Base-by-base conservation (phyloP, 2,888 invertebrate species). In the Limenitis arthemis region DNA sequence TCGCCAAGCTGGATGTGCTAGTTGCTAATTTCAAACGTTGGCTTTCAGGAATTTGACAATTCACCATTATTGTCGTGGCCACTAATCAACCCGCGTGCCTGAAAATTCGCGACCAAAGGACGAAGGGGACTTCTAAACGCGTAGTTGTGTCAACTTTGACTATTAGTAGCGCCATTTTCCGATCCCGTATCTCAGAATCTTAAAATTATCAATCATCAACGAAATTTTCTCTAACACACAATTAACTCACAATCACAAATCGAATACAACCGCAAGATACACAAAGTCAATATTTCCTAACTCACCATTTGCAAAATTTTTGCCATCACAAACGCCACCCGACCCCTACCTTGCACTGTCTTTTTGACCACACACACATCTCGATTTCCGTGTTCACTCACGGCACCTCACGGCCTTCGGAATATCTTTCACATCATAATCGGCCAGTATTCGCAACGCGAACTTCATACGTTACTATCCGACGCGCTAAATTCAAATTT, bases 251-350 rank as follows among this genome's bases (percentile, higher is more conserved):
- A 65, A 72, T 65, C 84, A 84, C 85, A 69, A 68, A 69, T 66
- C 66, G 64, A 75, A 73, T 74, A 73, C 64, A 72, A 77, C 70
- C 69, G 69, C 62, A 62, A 67, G 64, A 60, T 76, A 67, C 71
- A 73, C 75, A 70, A 73, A 73, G 75, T 63, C 77, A 79, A 75
- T 78, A 79, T 71, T 77, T 81, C 85, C 86, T 87, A 88, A 90
- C 91, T 91, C 89, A 91, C 91, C 91, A 90, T 89, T 90, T 88
- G 90, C 89, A 89, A 90, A 89, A 89, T 81, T 89, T 91, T 90
- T 91, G 91, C 91, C 91, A 91, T 91, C 90, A 91, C 91, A 91
- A 87, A 89, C 89, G 90, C 90, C 90, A 90, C 90, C 90, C 90
- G 90, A 90, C 90, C 90, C 90, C 90, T 90, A 90, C 89, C 89